A percentile compares a stretch with the other conserved stretches of the same genome.
Conservation (phyloP, 2,888 invertebrate genomes). For the Erebia aethiops region DNA sequence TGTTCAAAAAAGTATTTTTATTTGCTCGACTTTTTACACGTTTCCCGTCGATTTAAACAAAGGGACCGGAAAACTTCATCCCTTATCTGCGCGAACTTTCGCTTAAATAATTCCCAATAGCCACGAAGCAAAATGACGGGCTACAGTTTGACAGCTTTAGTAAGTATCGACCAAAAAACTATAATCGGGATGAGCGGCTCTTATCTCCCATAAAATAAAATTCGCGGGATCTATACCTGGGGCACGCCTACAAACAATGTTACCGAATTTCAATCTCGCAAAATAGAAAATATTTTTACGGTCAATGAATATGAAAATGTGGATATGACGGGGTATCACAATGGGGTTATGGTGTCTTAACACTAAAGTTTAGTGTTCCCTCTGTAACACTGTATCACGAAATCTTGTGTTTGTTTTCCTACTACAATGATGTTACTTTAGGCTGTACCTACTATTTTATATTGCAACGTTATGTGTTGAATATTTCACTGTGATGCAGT, state of each 20-base stretch:
- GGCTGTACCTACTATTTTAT: neutral
- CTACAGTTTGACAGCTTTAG: constrained; percentile 40
- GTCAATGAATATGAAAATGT: constrained; percentile 78
- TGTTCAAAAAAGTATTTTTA: constrained; percentile 14
- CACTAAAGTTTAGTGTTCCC: constrained; percentile 50
- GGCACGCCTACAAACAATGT: constrained; percentile 73
- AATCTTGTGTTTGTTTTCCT: neutral
- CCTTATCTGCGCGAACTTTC: constrained; percentile 35
- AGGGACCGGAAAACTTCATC: constrained; percentile 33
- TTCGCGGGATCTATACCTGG: constrained; percentile 60
- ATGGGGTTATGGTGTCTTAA: constrained; percentile 59
- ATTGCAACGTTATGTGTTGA: neutral
- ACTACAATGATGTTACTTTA: neutral
- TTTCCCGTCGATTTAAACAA: constrained; percentile 32
- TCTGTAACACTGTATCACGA: constrained; percentile 34
- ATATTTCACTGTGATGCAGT: neutral
- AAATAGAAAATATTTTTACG: constrained; percentile 80
- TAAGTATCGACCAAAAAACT: constrained; percentile 42
- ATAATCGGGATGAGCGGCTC: constrained; percentile 43
- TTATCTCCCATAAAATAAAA: constrained; percentile 59
- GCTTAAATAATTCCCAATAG: constrained; percentile 40
- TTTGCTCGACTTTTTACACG: constrained; percentile 23
- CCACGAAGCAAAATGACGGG: constrained; percentile 38
- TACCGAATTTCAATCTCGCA: constrained; percentile 76
- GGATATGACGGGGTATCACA: constrained; percentile 55